Conservation (phyloP, 2,888 invertebrate genomes). For the Melolontha melolontha region DNA sequence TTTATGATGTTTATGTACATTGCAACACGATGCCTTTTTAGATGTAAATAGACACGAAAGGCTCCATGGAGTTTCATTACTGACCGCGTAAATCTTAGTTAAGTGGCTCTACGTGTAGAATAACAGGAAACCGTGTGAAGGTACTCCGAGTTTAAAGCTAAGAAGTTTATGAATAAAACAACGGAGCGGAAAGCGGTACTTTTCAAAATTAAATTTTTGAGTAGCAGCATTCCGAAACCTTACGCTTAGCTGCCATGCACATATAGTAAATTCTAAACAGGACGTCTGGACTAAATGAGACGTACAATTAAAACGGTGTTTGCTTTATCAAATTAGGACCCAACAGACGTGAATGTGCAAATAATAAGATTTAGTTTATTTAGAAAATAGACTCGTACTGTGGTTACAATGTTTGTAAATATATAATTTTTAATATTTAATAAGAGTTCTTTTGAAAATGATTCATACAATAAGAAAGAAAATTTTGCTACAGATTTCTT, state of each 20-base stretch:
- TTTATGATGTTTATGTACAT: too few relatives aligned
- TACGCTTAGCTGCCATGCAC: not conserved
- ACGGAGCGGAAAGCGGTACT: not conserved
- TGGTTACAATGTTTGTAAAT: too few relatives aligned
- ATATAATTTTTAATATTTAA: too few relatives aligned
- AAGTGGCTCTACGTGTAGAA: conserved; percentile 50
- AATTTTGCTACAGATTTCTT: too few relatives aligned
- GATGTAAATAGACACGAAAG: conserved; percentile 27
- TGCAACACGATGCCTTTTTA: conserved; percentile 1
- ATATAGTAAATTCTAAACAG: not conserved
- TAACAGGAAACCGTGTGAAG: conserved; percentile 34
- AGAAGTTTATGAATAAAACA: conserved; percentile 33
- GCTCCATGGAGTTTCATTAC: conserved; percentile 52
- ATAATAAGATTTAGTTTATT: too few relatives aligned
- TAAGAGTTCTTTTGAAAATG: too few relatives aligned
- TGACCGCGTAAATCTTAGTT: conserved; percentile 53
- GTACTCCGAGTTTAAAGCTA: not conserved
- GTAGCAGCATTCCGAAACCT: not conserved
- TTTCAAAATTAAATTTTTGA: conserved; percentile 22
- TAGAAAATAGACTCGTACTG: too few relatives aligned
- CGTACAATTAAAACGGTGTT: too few relatives aligned
- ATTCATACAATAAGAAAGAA: too few relatives aligned
- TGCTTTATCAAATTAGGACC: too few relatives aligned
- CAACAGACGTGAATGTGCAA: too few relatives aligned
- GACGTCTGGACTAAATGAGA: too few relatives aligned